Base-by-base conservation (phyloP, 1,140 invertebrate species). In the Daktulosphaira vitifoliae region DNA sequence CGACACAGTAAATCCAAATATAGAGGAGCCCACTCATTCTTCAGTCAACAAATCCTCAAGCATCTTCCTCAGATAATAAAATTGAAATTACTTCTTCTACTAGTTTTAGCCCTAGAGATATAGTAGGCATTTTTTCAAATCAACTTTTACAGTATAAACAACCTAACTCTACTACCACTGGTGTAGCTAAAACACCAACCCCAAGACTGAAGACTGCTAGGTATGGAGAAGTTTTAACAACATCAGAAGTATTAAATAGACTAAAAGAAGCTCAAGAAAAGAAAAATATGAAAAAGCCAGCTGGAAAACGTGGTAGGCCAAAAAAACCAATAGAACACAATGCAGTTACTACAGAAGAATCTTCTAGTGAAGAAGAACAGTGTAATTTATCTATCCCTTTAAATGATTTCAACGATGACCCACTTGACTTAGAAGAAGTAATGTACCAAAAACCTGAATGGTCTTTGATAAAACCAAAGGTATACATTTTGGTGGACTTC, bases 341-440 rank as follows among this genome's bases (percentile, higher is more conserved):
- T 33, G 33, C 23, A 16, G 33, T 29, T n/a, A 56, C 53, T 56
- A 33, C n/a, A 16, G 33, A 4, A 33, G 29, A 56, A 37, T n/a
- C n/a, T 33, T n/a, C 25, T 15, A 53, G 23, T 18, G 26, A 23
- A 18, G 53, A 38, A 37, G 53, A 56, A n/a, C 15, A 29, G 9
- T 37, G 25, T 33, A 56, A 38, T 33, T 56, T 29, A n/a, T 23
- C 25, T 37, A 33, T 29, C 33, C 15, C 16, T 18, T 29, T 15
- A 15, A 37, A 38, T 56, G 53, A 56, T 56, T 23, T 29, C 33
- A 15, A 18, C 25, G 26, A 56, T 15, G 33, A 11, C 13, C 33
- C n/a, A n/a, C 26, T 56, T 29, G 53, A 56, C 15, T 13, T 56
- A 18, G 33, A 33, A 56, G 53, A 56, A 20, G 53, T 56, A n/a